phyloP scores from a whole-genome alignment of 2,113 vertebrate species.

The Brachyhypopomus occidentalis region DNA sequence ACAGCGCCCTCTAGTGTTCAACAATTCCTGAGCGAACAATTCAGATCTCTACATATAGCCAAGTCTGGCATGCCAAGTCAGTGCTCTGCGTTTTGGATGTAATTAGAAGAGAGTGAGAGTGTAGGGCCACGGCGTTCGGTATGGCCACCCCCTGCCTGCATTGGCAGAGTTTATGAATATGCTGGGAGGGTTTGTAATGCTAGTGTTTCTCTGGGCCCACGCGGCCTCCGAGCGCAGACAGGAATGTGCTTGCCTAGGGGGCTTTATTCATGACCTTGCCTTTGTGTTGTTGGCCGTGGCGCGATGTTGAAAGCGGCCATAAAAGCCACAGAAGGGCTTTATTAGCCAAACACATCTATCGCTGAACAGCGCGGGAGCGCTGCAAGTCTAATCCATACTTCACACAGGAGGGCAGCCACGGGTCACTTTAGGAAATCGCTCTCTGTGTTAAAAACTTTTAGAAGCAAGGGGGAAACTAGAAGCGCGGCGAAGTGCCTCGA shows the following conservation, averaged over 20 bases:
- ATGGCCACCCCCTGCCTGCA: neutral
- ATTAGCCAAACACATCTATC: slow-evolving; percentile 19
- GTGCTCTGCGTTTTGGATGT: too few species aligned
- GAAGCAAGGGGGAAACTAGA: neutral
- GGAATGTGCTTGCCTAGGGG: slow-evolving; percentile 17
- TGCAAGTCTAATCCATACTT: slow-evolving; percentile 16
- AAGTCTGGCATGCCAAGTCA: too few species aligned
- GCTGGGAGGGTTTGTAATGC: neutral
- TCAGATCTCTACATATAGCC: too few species aligned
- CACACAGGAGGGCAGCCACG: neutral
- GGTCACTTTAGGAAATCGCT: neutral
- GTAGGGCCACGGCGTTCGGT: neutral
- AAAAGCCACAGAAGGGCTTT: slow-evolving; percentile 17
- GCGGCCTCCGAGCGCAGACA: slow-evolving; percentile 10
- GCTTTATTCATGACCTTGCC: slow-evolving; percentile 33
- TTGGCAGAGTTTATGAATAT: slow-evolving; percentile 11
- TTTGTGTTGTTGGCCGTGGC: slow-evolving; percentile 30
- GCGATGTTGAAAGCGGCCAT: slow-evolving; percentile 17
- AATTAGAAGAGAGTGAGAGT: too few species aligned
- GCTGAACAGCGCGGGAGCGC: neutral
- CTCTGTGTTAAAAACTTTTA: neutral
- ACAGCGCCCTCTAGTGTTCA: slow-evolving; percentile 27
- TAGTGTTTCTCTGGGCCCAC: slow-evolving; percentile 7
- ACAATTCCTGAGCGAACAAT: neutral
- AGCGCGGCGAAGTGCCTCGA: neutral